These are phyloP conservation scores for Myotis davidii DNA, from an alignment of 2,113 vertebrate species.

Conservation along the genomic window DNA sequence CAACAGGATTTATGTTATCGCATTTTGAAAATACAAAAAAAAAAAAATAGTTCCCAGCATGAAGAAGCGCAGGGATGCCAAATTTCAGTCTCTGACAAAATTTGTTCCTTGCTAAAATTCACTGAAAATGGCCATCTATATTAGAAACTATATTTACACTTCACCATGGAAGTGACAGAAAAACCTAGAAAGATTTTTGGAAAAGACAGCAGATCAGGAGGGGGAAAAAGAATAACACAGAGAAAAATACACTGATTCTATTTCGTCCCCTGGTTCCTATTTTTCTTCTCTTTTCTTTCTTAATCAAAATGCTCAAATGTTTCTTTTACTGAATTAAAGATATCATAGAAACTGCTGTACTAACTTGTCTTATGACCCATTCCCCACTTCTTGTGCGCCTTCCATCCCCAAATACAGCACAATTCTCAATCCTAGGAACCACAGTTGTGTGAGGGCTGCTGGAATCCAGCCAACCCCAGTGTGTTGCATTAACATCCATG, in stretches of 20 bases:
- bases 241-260: background rate
- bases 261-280: slow-evolving; percentile 26
- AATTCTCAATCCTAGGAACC: background rate
- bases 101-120: slow-evolving; percentile 76
- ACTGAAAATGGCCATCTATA: slow-evolving; percentile 79
- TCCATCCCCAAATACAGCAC: background rate
- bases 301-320: slow-evolving; percentile 49
- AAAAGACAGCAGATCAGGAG: slow-evolving; percentile 62
- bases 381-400: background rate
- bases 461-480: background rate
- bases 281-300: slow-evolving; percentile 68
- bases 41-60: slow-evolving; percentile 72
- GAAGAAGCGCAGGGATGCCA: slow-evolving; percentile 73
- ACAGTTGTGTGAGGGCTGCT: background rate
- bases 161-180: slow-evolving; percentile 72
- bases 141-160: slow-evolving; percentile 80
- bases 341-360: slow-evolving; percentile 21
- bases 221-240: background rate
- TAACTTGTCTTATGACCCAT: background rate
- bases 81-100: slow-evolving; percentile 80
- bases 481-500: background rate
- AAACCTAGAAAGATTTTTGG: slow-evolving; percentile 71
- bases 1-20: slow-evolving; percentile 53
- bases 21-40: slow-evolving; percentile 64
- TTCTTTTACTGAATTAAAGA: slow-evolving; percentile 29